These are phyloP conservation scores for Smittia aterrima DNA, from an alignment of 2,888 invertebrate genomes.

Conservation along the genomic window DNA sequence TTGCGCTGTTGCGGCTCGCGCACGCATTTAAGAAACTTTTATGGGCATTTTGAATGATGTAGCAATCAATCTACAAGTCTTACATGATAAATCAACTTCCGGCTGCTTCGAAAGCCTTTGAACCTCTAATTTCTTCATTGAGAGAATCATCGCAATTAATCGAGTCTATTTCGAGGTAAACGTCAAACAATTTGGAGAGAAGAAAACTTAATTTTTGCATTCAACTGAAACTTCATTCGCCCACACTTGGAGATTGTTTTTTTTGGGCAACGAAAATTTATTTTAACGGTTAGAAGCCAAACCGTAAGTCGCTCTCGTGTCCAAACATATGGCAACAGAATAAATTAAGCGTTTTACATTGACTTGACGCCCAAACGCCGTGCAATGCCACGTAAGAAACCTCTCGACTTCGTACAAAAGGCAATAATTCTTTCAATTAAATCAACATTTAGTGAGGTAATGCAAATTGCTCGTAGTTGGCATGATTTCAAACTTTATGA, in stretches of 20 bases:
- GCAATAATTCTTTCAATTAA: slow-evolving; percentile 19
- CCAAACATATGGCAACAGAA: slow-evolving; percentile 20
- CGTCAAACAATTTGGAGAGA: no score
- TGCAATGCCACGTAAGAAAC: neutral
- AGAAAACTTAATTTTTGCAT: neutral
- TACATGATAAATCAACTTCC: neutral
- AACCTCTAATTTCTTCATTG: neutral
- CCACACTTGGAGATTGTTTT: neutral
- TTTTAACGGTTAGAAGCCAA: slow-evolving; percentile 22
- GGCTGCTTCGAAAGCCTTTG: neutral
- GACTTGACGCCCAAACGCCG: slow-evolving; percentile 15
- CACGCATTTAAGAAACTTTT: neutral
- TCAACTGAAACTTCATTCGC: neutral
- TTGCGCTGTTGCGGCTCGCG: neutral
- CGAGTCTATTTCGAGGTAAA: no score
- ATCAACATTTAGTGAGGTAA: slow-evolving; percentile 1
- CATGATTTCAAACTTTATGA: neutral
- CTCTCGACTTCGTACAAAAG: neutral
- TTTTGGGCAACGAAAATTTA: slow-evolving; percentile 3
- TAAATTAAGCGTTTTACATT: slow-evolving; percentile 2
- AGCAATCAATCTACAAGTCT: no score
- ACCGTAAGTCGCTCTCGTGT: slow-evolving; percentile 6
- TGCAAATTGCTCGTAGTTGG: neutral
- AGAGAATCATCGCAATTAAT: no score
- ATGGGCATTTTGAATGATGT: no score